phyloP scores from a whole-genome alignment of 2,113 vertebrate genomes.

The Hyperopisus bebe region DNA sequence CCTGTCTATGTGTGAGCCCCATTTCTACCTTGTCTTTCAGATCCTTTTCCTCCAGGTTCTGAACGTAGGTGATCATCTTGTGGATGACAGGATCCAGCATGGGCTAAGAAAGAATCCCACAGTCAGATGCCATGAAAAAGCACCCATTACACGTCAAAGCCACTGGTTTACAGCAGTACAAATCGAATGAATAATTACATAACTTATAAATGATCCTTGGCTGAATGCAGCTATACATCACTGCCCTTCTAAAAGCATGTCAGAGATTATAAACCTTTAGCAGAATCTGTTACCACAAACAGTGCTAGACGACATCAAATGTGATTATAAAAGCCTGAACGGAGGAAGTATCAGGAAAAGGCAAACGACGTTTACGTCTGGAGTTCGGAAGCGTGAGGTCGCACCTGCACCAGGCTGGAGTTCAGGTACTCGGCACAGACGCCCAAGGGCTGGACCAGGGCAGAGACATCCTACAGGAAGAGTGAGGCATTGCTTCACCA shows the following conservation, averaged over 20 bases:
- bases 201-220: neutral
- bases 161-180: neutral
- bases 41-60: slow-evolving; percentile 96
- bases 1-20: neutral
- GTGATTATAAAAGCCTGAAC: neutral
- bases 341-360: neutral
- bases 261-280: neutral
- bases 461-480: slow-evolving; percentile 77
- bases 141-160: neutral
- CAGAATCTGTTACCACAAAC: neutral
- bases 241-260: neutral
- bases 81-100: slow-evolving; percentile 98
- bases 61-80: slow-evolving; percentile 94
- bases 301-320: neutral
- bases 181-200: neutral
- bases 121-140: neutral
- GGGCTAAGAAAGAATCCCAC: slow-evolving; percentile 62
- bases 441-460: slow-evolving; percentile 87
- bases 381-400: slow-evolving; percentile 3
- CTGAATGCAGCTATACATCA: neutral
- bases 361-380: neutral
- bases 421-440: slow-evolving; percentile 96
- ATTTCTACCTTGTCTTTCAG: slow-evolving; percentile 91
- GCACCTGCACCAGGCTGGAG: slow-evolving; percentile 89
- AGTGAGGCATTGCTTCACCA: neutral